Conservation (phyloP, 2,113 vertebrate species). For the Hipposideros armiger region DNA sequence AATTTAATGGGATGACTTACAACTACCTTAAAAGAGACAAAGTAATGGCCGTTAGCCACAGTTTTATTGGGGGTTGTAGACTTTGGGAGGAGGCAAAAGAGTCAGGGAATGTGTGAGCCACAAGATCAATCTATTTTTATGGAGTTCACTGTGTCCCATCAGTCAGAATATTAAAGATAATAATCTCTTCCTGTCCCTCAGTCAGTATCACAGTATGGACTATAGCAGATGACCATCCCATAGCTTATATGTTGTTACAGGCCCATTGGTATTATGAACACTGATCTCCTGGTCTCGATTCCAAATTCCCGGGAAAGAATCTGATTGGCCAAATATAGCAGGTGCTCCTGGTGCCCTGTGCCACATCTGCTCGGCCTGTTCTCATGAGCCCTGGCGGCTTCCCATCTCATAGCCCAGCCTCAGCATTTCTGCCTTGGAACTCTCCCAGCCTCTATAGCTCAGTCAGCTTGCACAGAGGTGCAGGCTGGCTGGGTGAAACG, state of each 20-base stretch:
- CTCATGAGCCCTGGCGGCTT: background rate
- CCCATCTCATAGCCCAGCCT: background rate
- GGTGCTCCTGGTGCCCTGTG: background rate
- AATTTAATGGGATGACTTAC: background rate
- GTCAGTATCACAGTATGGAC: background rate
- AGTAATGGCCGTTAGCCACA: background rate
- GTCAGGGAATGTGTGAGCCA: background rate
- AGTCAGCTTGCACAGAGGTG: background rate
- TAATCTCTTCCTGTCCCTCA: background rate
- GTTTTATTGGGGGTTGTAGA: background rate
- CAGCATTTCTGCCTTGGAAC: background rate
- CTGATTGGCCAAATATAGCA: background rate
- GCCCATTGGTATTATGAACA: background rate
- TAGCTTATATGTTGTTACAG: background rate
- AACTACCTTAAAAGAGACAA: background rate
- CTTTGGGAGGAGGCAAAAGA: background rate
- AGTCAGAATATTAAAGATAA: background rate
- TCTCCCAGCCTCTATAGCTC: background rate
- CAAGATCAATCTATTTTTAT: background rate
- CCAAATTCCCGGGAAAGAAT: slow-evolving; percentile 28
- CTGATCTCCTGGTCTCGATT: background rate
- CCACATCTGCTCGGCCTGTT: background rate
- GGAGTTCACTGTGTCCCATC: background rate
- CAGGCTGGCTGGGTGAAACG: background rate
- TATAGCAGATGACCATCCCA: background rate